Evolutionary conservation across 2,888 invertebrate genomes (phyloP), one percentile per base, ranked within the genome.

Genomic region (Lacanobia wlatinum): DNA sequence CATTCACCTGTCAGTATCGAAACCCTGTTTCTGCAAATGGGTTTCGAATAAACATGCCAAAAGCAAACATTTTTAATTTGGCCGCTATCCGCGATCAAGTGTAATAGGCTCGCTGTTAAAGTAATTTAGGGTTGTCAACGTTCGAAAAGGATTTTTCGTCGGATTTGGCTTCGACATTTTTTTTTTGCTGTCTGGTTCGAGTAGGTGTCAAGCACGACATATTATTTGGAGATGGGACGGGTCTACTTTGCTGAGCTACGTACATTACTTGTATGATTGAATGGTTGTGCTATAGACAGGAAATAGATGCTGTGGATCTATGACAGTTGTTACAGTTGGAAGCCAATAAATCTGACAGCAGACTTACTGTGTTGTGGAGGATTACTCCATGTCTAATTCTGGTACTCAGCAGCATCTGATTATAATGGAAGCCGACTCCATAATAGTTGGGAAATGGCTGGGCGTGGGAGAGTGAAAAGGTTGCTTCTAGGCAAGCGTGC

Each of bases 41-140:
- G 62, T 73, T 82, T 52, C 72, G 52, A 74, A 80, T 74, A 69
- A 82, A 82, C 74, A 80, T 73, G 73, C 70, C 80, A 70, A 38
- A 55, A 65, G 77, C 77, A 83, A 80, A 83, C 70, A 66, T 80
- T 83, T 82, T 83, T 83, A 83, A 83, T 83, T 73, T 77, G 50
- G 70, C 38, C 68, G 79, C 48, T 48, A 73, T 69, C 65, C 18
- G 61, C 58, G 58, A 77, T 82, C 82, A 59, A 82, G 67, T 82
- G 79, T 82, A 79, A 76, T 79, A 64, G 73, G 68, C 23, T 28
- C 55, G 55, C 65, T n/a, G 74, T 55, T 23, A 28, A 52, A 74
- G 58, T 72, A 70, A 78, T 68, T 62, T 58, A 82, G 82, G 82
- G 81, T 18, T 81, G 75, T 59, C 72, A 53, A 40, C 46, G 50